Base-by-base conservation (phyloP, 1,140 invertebrate genomes). In the Plectrocnemia conspersa region DNA sequence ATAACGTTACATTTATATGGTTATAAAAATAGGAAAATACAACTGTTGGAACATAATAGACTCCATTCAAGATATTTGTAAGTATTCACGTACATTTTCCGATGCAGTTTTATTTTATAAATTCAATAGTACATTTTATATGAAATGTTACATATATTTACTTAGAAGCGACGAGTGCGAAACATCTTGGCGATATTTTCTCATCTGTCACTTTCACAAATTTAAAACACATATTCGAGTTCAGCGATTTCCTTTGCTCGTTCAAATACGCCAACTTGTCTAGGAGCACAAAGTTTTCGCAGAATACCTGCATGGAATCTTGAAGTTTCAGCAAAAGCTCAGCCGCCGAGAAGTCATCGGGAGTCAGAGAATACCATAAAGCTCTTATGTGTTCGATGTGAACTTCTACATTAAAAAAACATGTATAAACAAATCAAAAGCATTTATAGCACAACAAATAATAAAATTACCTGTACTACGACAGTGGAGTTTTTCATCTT, bases 231-330 rank as follows among this genome's bases (percentile, higher is more conserved):
- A 18, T 22, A n/a, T 23, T 13, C n/a, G 33, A 2, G 10, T n/a
- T 21, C n/a, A 1, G 21, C 6, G 13, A 23, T 7, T 23, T 16
- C n/a, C 22, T 1, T 3, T 27, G 22, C 22, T 56, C 47, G 10
- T 54, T 15, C 16, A 61, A 21, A 54, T 50, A 61, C 21, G 52
- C 59, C 21, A 61, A 18, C 15, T 61, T 61, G 18, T 61, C 59
- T 6, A 46, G 1, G 1, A 61, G 36, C 6, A 57, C 41, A 2
- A 61, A 11, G 55, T 57, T 57, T 21, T 57, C 54, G 35, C 54
- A 56, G 6, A 61, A 32, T 6, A n/a, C 29, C 36, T 61, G 59
- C 29, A 61, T 19, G 5, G 27, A 38, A 33, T 61, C 59, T 36
- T 57, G 54, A 25, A 61, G 19, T 16, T 44, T 16, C 4, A 54